phyloP scores from a whole-genome alignment of 92 coral and sea anemone species.

The Scolanthus callimorphus region DNA sequence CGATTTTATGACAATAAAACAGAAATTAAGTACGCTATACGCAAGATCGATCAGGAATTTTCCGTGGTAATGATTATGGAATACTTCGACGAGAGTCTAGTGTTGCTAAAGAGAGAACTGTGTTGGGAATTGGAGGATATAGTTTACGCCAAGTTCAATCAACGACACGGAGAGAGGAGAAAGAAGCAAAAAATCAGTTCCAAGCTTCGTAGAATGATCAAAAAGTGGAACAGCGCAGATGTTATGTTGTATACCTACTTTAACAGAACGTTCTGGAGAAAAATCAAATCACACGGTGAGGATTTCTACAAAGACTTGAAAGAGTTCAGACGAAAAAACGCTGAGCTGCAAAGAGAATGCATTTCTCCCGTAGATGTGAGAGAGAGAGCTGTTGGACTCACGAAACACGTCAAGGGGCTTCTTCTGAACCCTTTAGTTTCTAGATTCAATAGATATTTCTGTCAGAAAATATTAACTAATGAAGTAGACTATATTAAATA shows the following conservation, averaged over 20 bases:
- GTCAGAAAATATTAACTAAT: constrained; percentile 84
- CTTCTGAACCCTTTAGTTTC: constrained; percentile 63
- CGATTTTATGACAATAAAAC: constrained; percentile 48
- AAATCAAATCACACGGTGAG: constrained; percentile 66
- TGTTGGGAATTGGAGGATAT: constrained; percentile 95
- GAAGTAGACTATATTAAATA: constrained; percentile 82
- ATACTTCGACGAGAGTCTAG: constrained; percentile 92
- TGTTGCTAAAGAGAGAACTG: constrained; percentile 78
- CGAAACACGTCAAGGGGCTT: constrained; percentile 55
- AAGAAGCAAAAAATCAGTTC: constrained; percentile 22
- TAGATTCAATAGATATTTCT: constrained; percentile 69
- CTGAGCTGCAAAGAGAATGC: constrained; percentile 56
- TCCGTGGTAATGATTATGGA: constrained; percentile 87
- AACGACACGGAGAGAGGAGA: constrained; percentile 49
- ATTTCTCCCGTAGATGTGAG: constrained; percentile 61
- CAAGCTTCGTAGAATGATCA: constrained; percentile 40
- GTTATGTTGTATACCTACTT: constrained; percentile 75
- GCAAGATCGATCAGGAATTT: constrained; percentile 62
- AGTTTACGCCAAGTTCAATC: constrained; percentile 78
- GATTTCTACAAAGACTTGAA: constrained; percentile 71
- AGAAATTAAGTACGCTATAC: constrained; percentile 39
- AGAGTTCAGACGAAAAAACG: constrained; percentile 65
- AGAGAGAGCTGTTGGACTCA: constrained; percentile 65
- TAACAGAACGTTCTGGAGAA: constrained; percentile 87
- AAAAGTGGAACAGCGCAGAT: constrained; percentile 85